A percentile compares a stretch with the other conserved stretches of the same genome.
These are phyloP conservation scores for Scaptomyza montana DNA, from an alignment of 1,140 invertebrate species.

Conservation along the genomic window DNA sequence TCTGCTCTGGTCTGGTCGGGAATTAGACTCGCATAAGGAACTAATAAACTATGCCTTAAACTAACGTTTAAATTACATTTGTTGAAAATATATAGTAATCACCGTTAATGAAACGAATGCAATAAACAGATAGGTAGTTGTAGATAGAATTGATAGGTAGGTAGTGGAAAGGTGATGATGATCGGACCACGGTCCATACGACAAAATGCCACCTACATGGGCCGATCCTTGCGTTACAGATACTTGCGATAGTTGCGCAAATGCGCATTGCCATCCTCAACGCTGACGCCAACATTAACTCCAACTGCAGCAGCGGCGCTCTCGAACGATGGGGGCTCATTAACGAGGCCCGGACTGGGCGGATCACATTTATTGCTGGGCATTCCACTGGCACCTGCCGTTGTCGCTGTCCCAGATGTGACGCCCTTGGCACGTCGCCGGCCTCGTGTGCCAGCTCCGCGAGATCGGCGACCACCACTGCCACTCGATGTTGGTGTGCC, in stretches of 20 bases:
- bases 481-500: constrained; percentile 51
- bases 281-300: constrained; percentile 54
- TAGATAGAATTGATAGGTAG: constrained; percentile 26
- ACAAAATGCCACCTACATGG: constrained; percentile 18
- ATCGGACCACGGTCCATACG: neutral
- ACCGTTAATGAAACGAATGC: constrained; percentile 40
- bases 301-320: constrained; percentile 79
- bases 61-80: constrained; percentile 63
- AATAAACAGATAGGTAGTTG: constrained; percentile 26
- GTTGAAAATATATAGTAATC: constrained; percentile 40
- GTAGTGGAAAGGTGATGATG: constrained; percentile 1
- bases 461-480: constrained; percentile 50
- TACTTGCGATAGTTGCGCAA: constrained; percentile 83
- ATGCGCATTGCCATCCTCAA: constrained; percentile 71
- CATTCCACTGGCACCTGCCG: constrained; percentile 27
- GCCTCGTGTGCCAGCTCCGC: constrained; percentile 70
- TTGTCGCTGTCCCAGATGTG: neutral
- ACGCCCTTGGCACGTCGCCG: constrained; percentile 64
- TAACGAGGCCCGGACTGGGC: constrained; percentile 66
- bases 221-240: constrained; percentile 72
- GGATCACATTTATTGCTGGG: constrained; percentile 62
- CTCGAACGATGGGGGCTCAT: constrained; percentile 81
- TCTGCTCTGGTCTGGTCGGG: constrained; percentile 4
- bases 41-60: constrained; percentile 65
- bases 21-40: constrained; percentile 57